phyloP scores from a whole-genome alignment of 2,797 vertebrate species.

The Epinephelus awoara region DNA sequence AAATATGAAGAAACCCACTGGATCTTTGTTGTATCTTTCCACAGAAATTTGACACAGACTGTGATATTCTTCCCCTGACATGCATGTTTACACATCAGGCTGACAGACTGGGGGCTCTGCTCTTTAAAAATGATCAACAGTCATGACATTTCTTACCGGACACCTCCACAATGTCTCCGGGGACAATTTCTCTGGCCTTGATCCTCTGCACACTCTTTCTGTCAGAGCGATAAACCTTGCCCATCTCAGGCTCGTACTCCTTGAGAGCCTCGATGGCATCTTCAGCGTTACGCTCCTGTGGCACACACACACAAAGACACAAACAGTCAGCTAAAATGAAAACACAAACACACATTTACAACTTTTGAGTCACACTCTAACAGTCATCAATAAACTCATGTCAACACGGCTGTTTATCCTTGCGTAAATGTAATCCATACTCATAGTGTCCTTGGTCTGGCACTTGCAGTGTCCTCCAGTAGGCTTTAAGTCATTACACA shows the following conservation, averaged over 20 bases:
- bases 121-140: slow-evolving; percentile 4
- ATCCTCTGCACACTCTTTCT: slow-evolving; percentile 88
- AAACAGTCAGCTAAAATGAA: not conserved
- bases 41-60: not conserved
- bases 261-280: slow-evolving; percentile 89
- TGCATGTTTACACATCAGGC: not conserved
- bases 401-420: slow-evolving; percentile 3
- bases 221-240: slow-evolving; percentile 95
- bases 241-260: slow-evolving; percentile 90
- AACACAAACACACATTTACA: not conserved
- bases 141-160: slow-evolving; percentile 86
- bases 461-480: slow-evolving; percentile 29
- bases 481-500: slow-evolving; percentile 45
- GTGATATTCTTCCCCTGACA: not conserved
- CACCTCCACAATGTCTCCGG: slow-evolving; percentile 95
- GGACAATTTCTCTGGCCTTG: slow-evolving; percentile 94
- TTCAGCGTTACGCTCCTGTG: slow-evolving; percentile 87
- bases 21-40: not conserved
- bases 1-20: not conserved
- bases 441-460: slow-evolving; percentile 44
- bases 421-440: slow-evolving; percentile 32
- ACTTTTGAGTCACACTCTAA: not conserved
- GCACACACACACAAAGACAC: slow-evolving; percentile 31
- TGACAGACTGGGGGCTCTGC: not conserved
- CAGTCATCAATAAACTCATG: not conserved